Evolutionary conservation across 2,888 invertebrate species (phyloP), one percentile per base, ranked within the genome.

Genomic region (Acanthosepion pharaonis): DNA sequence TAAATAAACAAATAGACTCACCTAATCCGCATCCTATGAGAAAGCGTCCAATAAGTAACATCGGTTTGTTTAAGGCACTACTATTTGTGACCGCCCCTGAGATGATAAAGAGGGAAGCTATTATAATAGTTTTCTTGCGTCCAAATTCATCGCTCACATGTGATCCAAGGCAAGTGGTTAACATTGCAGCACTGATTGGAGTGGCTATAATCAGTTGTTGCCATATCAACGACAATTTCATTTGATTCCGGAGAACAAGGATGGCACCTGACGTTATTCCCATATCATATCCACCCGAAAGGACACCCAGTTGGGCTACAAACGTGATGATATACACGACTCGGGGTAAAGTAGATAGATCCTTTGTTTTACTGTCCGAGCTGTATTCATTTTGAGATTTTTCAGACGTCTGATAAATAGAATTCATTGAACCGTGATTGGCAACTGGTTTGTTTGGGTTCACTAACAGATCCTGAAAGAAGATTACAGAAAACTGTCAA

Each of bases 201-300:
- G 97, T 97, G 91, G 97, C 97, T 5, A 98, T 98, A 78, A 98
- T 97, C 8, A 97, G 95, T 96, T 98, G 98, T 95, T 98, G 98
- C 97, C 97, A 97, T 11, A 97, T 94, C n/a, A 97, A 97, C 64
- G 96, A 97, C 94, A 98, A 96, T 9, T 96, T 78, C 95, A 98
- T 98, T 48, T 97, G 96, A 91, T 97, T 97, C 95, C 97, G 97
- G 91, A 97, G 95, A 18, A 97, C 95, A 18, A 98, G 95, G 97
- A 98, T 97, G 6, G 98, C 98, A 42, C 98, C 98, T 0, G 98
- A 98, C 8, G 98, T 97, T 78, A 98, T 98, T 18, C 98, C 98
- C 0, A 98, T 98, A 96, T 98, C 98, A 96, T 98, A 98, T 28
- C 98, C 98, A 96, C 98, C 98, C 28, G 92, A 92, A 42, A 92